These are phyloP conservation scores for Orius insidiosus DNA, from an alignment of 1,140 invertebrate genomes.

Conservation along the genomic window DNA sequence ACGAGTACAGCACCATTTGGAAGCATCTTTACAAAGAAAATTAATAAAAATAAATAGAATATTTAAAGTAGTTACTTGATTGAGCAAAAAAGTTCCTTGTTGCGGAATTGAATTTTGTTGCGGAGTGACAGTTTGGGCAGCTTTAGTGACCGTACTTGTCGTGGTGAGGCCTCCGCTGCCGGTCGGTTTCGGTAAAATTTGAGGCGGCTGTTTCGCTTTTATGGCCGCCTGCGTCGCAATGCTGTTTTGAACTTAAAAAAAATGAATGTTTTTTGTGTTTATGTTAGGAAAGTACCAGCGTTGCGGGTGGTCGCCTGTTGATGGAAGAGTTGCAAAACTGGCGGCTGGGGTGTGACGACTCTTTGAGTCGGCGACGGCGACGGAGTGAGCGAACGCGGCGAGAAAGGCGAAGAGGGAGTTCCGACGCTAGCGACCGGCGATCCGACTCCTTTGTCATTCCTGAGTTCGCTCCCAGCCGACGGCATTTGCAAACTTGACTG, in stretches of 20 bases:
- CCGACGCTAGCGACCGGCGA: constrained; percentile 10
- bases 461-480: constrained; percentile 3
- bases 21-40: constrained; percentile 18
- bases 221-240: constrained; percentile 9
- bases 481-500: constrained; percentile 14
- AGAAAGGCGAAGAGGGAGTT: constrained; percentile 22
- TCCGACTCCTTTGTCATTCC: constrained; percentile 12
- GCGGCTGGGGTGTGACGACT: constrained; percentile 15
- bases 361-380: constrained; percentile 20
- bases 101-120: constrained; percentile 12
- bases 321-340: constrained; percentile 21
- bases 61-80: constrained; percentile 18
- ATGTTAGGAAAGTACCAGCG: constrained; percentile 1
- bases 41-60: not conserved
- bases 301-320: constrained; percentile 19
- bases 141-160: constrained; percentile 16
- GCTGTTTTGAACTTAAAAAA: not conserved
- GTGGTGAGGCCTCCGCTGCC: constrained; percentile 3
- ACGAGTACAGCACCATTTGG: constrained; percentile 24
- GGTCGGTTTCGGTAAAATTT: constrained; percentile 25
- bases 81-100: constrained; percentile 20
- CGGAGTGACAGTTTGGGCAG: constrained; percentile 7
- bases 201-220: constrained; percentile 25
- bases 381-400: constrained; percentile 21
- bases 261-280: not conserved